A percentile compares a stretch with the other conserved stretches of the same genome.
These are phyloP conservation scores for Syngnathoides biaculeatus DNA, from an alignment of 2,113 vertebrate species.

Conservation along the genomic window DNA sequence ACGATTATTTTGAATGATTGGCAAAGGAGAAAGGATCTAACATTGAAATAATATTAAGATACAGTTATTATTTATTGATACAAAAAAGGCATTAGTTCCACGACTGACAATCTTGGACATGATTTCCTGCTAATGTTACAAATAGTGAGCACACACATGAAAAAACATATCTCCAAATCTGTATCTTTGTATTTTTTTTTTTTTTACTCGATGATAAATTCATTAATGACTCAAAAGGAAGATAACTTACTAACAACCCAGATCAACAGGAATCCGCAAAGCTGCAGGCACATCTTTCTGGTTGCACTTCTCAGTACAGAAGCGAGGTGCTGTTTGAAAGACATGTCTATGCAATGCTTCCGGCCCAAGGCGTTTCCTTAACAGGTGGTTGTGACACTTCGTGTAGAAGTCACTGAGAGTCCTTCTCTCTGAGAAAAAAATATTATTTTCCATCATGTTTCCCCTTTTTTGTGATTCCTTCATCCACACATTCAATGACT, in stretches of 20 bases:
- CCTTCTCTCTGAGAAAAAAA: neutral
- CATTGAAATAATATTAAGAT: too few relatives aligned
- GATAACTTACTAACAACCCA: conserved; percentile 44
- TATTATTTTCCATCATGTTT: neutral
- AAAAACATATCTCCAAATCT: neutral
- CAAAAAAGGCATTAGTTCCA: too few relatives aligned
- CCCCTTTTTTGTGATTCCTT: conserved; percentile 4
- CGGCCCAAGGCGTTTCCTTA: conserved; percentile 44
- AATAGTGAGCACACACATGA: neutral
- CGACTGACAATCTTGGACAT: neutral
- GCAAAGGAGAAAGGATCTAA: too few relatives aligned
- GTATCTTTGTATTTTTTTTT: neutral
- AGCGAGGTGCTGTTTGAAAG: neutral
- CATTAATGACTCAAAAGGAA: neutral
- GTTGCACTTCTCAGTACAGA: neutral
- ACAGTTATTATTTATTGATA: too few relatives aligned
- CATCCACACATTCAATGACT: too few relatives aligned
- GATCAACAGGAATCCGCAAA: conserved; percentile 17
- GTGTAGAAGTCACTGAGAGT: neutral
- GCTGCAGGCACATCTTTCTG: conserved; percentile 30
- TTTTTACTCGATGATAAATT: neutral
- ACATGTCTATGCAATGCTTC: conserved; percentile 23
- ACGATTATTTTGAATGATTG: too few relatives aligned
- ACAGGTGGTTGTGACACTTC: conserved; percentile 41
- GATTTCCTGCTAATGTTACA: neutral